Evolutionary conservation across 2,797 vertebrate species (phyloP), one percentile per base, ranked within the genome.

Genomic region (Gadopsis bispinosus): DNA sequence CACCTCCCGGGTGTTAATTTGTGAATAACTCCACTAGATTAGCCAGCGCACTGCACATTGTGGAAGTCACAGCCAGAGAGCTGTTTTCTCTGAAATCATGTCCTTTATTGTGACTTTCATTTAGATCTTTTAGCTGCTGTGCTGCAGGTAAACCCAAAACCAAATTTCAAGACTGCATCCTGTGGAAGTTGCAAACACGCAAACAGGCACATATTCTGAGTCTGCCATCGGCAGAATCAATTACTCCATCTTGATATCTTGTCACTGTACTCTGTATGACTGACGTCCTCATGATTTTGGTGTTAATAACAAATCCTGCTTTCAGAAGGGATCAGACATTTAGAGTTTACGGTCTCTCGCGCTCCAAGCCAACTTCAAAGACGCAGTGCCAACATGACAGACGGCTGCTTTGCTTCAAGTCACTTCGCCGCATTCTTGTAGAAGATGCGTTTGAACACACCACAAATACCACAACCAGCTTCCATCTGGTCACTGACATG

Each of bases 401-500:
- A 47, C 9, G 13, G 53, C 37, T 56, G 37, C 1, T 11, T 55
- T 13, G 50, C 26, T 39, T 56, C 12, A 31, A 45, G 53, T 53
- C 48, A 66, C 51, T 37, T 56, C 26, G n/a, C 41, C 10, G 33
- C 37, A 43, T 20, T 43, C 19, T 33, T 39, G 48, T 48, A 59
- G 14, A 37, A 35, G 20, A 59, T 19, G 43, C n/a, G 29, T 29
- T 51, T 51, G 11, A 71, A 48, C n/a, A 39, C 31, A 48, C 5
- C 45, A 10, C 26, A 33, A 56, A 47, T 7, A n/a, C 41, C 47
- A 14, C 29, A 33, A 31, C 11, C 11, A 48, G 29, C 62, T 33
- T 33, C 19, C 43, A 64, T 33, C 37, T 62, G 22, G 60, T 26
- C 22, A 55, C 53, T 29, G 53, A 55, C 53, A 55, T 55, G 53